phyloP scores from a whole-genome alignment of 2,797 vertebrate genomes.

The Rhyacichthys aspro region DNA sequence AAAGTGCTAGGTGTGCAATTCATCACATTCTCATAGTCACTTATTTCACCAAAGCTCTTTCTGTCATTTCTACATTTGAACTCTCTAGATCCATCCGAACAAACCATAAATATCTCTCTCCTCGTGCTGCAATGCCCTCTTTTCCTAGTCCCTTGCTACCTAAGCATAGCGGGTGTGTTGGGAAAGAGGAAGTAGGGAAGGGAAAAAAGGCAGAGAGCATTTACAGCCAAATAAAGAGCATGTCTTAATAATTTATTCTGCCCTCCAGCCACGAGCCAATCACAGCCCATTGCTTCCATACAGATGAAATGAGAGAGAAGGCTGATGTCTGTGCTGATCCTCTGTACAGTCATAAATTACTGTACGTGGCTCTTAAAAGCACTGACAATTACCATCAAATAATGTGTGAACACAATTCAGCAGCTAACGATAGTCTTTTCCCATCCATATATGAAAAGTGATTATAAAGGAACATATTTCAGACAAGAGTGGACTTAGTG shows the following conservation, averaged over 20 bases:
- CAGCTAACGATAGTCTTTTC: not conserved
- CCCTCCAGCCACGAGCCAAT: constrained; percentile 67
- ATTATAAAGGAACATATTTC: too few relatives aligned
- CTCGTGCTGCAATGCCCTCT: constrained; percentile 26
- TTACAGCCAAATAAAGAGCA: constrained; percentile 70
- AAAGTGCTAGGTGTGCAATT: constrained; percentile 46
- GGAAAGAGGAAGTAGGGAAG: constrained; percentile 51
- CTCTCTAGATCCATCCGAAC: constrained; percentile 42
- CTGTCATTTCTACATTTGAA: constrained; percentile 34
- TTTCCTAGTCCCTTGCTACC: constrained; percentile 52
- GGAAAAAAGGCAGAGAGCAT: constrained; percentile 40
- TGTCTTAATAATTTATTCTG: constrained; percentile 76
- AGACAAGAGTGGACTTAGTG: too few relatives aligned
- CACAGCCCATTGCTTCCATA: constrained; percentile 42
- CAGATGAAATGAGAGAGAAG: constrained; percentile 39
- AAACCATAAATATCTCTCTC: constrained; percentile 35
- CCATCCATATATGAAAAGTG: not conserved
- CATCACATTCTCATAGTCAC: constrained; percentile 26
- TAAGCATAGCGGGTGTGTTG: constrained; percentile 51
- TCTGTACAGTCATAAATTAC: constrained; percentile 49
- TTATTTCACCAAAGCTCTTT: constrained; percentile 20
- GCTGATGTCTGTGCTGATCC: constrained; percentile 24
- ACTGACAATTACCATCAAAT: constrained; percentile 26
- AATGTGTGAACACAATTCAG: not conserved
- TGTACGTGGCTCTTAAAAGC: constrained; percentile 38